These are phyloP conservation scores for Heliconius hermathena DNA, from an alignment of 1,140 invertebrate genomes.

Conservation along the genomic window DNA sequence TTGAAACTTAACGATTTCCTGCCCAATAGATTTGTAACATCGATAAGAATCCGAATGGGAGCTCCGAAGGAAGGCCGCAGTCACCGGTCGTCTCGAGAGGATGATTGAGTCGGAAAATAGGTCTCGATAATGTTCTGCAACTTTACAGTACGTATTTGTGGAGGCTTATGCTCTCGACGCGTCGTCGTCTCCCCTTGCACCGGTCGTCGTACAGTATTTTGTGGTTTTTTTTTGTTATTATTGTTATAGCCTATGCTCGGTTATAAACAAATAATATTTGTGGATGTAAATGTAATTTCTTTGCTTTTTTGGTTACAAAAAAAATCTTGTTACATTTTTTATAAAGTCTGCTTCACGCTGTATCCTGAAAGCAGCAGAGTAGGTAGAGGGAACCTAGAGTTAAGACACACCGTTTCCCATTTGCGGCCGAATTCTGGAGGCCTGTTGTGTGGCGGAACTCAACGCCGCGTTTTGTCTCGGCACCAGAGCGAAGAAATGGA, in stretches of 20 bases:
- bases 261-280: too few species aligned
- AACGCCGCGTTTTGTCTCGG: too few species aligned
- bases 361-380: too few species aligned
- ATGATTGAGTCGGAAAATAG: slow-evolving; percentile 72
- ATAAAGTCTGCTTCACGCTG: too few species aligned
- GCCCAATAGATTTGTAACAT: slow-evolving; percentile 44
- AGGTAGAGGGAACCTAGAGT: too few species aligned
- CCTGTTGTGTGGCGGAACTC: too few species aligned
- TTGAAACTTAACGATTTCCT: slow-evolving; percentile 42
- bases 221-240: background rate
- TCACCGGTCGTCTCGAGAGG: slow-evolving; percentile 71
- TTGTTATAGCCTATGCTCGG: background rate
- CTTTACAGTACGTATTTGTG: slow-evolving; percentile 42
- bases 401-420: too few species aligned
- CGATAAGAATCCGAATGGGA: slow-evolving; percentile 47
- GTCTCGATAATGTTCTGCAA: slow-evolving; percentile 47
- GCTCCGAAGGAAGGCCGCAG: slow-evolving; percentile 33
- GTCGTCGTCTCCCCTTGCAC: background rate
- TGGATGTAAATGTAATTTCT: too few species aligned
- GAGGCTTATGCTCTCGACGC: slow-evolving; percentile 38
- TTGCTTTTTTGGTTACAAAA: too few species aligned
- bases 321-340: too few species aligned
- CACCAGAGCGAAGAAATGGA: too few species aligned
- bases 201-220: background rate
- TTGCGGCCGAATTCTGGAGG: too few species aligned